Conservation (phyloP, 1,140 invertebrate genomes). For the Nasonia longicornis region DNA sequence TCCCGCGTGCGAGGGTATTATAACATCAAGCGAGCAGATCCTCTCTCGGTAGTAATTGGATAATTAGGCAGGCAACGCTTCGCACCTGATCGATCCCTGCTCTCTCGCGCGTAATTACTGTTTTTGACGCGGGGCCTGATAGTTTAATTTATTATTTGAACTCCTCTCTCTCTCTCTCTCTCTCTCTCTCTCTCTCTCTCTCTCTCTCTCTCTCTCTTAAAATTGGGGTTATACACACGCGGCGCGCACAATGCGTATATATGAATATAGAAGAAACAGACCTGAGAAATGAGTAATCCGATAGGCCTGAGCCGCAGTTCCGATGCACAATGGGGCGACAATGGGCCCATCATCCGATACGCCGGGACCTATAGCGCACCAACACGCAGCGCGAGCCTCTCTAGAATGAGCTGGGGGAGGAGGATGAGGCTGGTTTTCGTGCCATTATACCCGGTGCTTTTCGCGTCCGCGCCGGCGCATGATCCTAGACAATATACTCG, state of each 20-base stretch:
- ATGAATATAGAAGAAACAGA: not conserved
- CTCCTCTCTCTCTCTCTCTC: too few species aligned
- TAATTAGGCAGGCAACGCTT: not conserved
- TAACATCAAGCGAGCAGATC: not conserved
- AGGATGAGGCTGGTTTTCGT: not conserved
- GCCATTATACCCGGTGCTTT: constrained; percentile 8
- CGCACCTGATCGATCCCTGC: not conserved
- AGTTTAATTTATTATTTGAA: constrained; percentile 39
- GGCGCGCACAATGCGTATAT: not conserved
- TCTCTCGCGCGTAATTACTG: constrained; percentile 15
- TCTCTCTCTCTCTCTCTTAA: not conserved
- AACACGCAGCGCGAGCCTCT: not conserved
- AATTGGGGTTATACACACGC: not conserved
- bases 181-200: too few species aligned
- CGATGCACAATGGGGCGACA: not conserved
- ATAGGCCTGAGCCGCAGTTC: constrained; percentile 3
- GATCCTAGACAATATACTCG: not conserved
- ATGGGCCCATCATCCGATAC: not conserved
- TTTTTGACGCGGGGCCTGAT: constrained; percentile 16
- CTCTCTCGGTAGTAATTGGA: not conserved
- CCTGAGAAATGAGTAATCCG: constrained; percentile 25
- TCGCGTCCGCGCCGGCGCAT: not conserved
- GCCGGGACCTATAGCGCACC: not conserved
- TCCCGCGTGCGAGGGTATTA: not conserved
- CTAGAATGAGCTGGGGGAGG: too few species aligned